Conservation (phyloP, 2,888 invertebrate genomes). For the Drosophila monieri region DNA sequence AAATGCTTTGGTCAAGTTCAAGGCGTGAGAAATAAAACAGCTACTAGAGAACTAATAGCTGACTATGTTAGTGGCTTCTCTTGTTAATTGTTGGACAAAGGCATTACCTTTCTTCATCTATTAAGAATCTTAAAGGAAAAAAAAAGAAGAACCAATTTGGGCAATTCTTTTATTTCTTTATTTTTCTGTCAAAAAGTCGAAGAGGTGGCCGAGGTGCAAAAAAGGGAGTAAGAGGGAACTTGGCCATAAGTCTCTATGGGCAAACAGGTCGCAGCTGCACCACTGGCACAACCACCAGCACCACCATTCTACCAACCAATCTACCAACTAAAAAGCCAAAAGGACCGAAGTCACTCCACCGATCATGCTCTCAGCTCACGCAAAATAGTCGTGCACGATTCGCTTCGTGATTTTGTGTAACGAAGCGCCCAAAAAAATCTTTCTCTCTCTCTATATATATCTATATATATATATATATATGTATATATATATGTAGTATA, state of each 20-base stretch:
- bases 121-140: neutral
- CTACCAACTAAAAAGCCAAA: slow-evolving; percentile 4
- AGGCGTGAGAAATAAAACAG: slow-evolving; percentile 47
- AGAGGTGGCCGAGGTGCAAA: slow-evolving; percentile 20
- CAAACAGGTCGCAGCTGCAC: slow-evolving; percentile 47
- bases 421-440: slow-evolving; percentile 79
- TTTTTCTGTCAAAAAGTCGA: slow-evolving; percentile 31
- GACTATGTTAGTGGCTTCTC: too few relatives aligned
- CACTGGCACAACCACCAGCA: neutral
- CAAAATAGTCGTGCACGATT: slow-evolving; percentile 84
- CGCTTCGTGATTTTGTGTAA: slow-evolving; percentile 84
- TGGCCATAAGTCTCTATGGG: neutral
- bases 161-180: slow-evolving; percentile 8
- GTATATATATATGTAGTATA: slow-evolving; percentile 46
- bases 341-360: slow-evolving; percentile 56
- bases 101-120: too few relatives aligned
- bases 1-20: slow-evolving; percentile 41
- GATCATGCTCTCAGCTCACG: slow-evolving; percentile 83
- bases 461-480: slow-evolving; percentile 43
- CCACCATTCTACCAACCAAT: neutral
- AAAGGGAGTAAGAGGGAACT: neutral
- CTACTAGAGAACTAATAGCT: neutral
- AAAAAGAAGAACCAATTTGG: slow-evolving; percentile 11
- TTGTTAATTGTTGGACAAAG: too few relatives aligned
- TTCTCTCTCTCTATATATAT: slow-evolving; percentile 45